Evolutionary conservation across 2,113 vertebrate genomes (phyloP).

Genomic region (Sylvia atricapilla): DNA sequence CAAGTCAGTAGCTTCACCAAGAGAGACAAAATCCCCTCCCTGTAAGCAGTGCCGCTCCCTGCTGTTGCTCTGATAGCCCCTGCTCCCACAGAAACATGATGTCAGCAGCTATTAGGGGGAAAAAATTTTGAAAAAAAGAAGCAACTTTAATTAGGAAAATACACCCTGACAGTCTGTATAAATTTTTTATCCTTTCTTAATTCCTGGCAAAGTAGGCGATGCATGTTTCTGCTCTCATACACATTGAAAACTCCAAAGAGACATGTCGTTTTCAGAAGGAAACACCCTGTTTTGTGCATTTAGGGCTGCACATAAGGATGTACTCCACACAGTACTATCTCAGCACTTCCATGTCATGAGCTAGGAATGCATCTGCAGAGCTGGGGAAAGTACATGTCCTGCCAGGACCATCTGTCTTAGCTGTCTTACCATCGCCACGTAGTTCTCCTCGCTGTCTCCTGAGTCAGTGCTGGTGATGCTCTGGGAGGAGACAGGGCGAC

Average conservation of each 20-base stretch:
- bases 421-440: constrained; percentile 90
- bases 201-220: not conserved
- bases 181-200: not conserved
- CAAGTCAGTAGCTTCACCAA: not conserved
- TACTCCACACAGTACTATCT: not conserved
- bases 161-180: not conserved
- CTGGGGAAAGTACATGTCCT: not conserved
- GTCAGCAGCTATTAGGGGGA: not conserved
- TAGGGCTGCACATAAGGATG: not conserved
- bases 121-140: not conserved
- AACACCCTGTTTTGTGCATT: not conserved
- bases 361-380: not conserved
- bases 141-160: not conserved
- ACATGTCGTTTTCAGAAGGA: not conserved
- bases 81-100: not conserved
- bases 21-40: constrained; percentile 23
- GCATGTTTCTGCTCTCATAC: not conserved
- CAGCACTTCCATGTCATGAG: not conserved
- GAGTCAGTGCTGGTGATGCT: constrained; percentile 99
- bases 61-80: constrained; percentile 2
- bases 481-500: constrained; percentile 95
- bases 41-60: not conserved
- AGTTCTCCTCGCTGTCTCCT: constrained; percentile 96
- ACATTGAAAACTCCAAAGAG: not conserved
- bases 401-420: not conserved